These are phyloP conservation scores for Puffinus mauretanicus DNA, from an alignment of 2,113 vertebrate genomes.

Conservation along the genomic window DNA sequence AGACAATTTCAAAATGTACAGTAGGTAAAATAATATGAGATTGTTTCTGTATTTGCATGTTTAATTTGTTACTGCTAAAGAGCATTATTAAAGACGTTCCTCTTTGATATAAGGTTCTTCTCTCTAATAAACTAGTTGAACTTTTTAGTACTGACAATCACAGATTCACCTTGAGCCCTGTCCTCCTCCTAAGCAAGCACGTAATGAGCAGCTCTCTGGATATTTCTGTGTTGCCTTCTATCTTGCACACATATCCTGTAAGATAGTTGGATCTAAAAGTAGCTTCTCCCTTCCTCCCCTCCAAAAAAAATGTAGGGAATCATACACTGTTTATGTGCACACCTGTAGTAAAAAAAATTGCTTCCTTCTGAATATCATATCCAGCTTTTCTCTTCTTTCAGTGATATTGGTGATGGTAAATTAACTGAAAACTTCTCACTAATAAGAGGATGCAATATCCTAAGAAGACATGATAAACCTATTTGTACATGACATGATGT, in stretches of 20 bases:
- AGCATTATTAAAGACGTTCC: slow-evolving; percentile 39
- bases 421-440: background rate
- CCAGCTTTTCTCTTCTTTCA: background rate
- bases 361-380: background rate
- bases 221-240: background rate
- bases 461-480: background rate
- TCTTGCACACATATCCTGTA: background rate
- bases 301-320: background rate
- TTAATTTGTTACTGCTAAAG: slow-evolving; percentile 51
- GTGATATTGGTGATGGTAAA: background rate
- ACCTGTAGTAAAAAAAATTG: background rate
- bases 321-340: background rate
- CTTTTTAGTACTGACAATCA: background rate
- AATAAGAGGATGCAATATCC: background rate
- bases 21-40: slow-evolving; percentile 36
- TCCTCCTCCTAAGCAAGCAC: background rate
- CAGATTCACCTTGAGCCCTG: background rate
- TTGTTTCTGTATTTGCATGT: slow-evolving; percentile 47
- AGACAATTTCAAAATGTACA: slow-evolving; percentile 57
- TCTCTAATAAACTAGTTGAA: background rate
- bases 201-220: background rate
- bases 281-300: background rate
- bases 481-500: background rate
- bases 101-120: background rate
- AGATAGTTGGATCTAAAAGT: background rate